phyloP scores from a whole-genome alignment of 2,797 vertebrate species.

The Pteropus rufus region DNA sequence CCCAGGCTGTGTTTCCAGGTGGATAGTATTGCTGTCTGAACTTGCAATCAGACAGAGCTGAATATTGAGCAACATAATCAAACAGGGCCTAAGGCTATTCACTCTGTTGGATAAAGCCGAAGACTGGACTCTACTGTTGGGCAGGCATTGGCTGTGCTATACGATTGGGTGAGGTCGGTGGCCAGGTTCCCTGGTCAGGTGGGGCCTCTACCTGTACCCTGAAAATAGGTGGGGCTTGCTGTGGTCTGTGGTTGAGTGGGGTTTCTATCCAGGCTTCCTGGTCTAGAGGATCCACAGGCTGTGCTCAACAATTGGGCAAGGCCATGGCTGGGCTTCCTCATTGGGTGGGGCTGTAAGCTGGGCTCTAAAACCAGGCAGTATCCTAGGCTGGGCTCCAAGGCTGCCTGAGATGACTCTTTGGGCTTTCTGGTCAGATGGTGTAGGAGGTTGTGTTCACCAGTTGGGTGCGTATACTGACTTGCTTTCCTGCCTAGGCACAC shows the following conservation, averaged over 20 bases:
- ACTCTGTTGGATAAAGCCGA: neutral
- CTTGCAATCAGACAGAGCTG: neutral
- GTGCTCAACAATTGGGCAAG: neutral
- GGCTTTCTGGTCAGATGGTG: neutral
- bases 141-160: neutral
- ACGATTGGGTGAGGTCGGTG: neutral
- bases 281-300: too few species aligned
- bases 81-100: neutral
- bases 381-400: neutral
- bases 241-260: neutral
- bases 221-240: neutral
- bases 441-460: neutral
- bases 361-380: neutral
- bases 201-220: neutral
- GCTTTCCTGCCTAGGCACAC: neutral
- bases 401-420: neutral
- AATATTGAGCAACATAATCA: neutral
- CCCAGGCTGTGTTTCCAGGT: neutral
- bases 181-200: neutral
- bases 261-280: neutral
- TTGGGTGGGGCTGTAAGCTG: neutral
- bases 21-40: neutral
- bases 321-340: neutral
- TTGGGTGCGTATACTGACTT: neutral
- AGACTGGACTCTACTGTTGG: neutral